Evolutionary conservation across 1,140 invertebrate genomes (phyloP), one percentile per base, ranked within the genome.

Genomic region (Mercenaria mercenaria): DNA sequence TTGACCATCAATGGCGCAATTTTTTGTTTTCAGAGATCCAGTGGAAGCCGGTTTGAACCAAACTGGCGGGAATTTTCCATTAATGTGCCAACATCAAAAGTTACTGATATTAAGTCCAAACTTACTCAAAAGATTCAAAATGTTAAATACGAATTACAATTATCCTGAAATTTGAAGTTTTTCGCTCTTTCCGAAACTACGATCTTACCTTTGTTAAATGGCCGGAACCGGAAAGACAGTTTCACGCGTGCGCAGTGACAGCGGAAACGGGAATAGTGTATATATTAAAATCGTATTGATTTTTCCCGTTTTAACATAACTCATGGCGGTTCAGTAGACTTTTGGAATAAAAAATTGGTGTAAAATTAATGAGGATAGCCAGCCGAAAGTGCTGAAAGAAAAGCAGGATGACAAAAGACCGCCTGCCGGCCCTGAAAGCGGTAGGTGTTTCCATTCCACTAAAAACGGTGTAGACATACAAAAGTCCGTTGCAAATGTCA

Each of bases 391-490:
- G 43, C 56, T 89, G 47, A 56, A 86, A 80, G 69, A 47, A 88
- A 77, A 82, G 77, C 76, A 94, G 92, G 96, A 99, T 99, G 98
- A 99, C 98, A 96, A 99, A 99, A 97, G 98, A 99, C 97, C 98
- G 98, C 97, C 98, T 99, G 97, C 98, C 98, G 97, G 98, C 98
- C 96, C 97, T 99, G 94, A 98, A 98, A 97, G 98, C 98, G 97
- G 98, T 98, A 97, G 97, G 97, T 97, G 95, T 92, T 74, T 82
- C 80, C 59, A 50, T 34, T 80, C 29, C 39, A 10, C 29, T 32
- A 23, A 23, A 88, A 88, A 64, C 86, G 86, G 86, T 88, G 86
- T 81, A 6, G 41, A 67, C 32, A 79, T 79, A 80, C 47, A 81
- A 77, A 37, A 41, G 26, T 87, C 56, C 76, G 4, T 15, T 41